Percentiles rank a stretch among this genome's conserved stretches.
These are phyloP conservation scores for Clamator glandarius DNA, from an alignment of 2,797 vertebrate species.

Conservation along the genomic window DNA sequence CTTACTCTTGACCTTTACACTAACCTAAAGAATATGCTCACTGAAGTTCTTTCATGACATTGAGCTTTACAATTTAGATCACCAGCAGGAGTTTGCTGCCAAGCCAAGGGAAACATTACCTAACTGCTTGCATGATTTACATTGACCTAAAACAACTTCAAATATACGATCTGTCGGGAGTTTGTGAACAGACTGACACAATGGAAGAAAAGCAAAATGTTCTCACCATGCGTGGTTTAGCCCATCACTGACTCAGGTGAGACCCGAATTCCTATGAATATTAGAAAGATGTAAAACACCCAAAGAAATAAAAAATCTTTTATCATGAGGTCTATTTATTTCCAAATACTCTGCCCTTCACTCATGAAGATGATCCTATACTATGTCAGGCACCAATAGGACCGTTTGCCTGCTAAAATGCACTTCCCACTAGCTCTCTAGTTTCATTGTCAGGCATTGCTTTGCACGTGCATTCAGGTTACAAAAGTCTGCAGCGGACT, in stretches of 20 bases:
- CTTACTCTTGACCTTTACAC: constrained; percentile 2
- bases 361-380: background rate
- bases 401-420: background rate
- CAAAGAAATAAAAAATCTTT: background rate
- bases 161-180: background rate
- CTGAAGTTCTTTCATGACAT: background rate
- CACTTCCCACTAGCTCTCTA: background rate
- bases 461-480: background rate
- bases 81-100: background rate
- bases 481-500: background rate
- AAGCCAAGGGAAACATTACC: background rate
- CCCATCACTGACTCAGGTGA: background rate
- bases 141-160: background rate
- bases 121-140: background rate
- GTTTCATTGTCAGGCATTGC: background rate
- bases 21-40: background rate
- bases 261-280: background rate
- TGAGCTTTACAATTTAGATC: background rate
- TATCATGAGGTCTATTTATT: background rate
- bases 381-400: background rate
- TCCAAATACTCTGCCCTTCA: background rate
- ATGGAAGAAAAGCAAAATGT: background rate
- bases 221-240: background rate
- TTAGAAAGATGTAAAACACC: background rate
- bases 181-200: background rate